Base-by-base conservation (phyloP, 2,113 vertebrate genomes). In the Menidia beryllina region DNA sequence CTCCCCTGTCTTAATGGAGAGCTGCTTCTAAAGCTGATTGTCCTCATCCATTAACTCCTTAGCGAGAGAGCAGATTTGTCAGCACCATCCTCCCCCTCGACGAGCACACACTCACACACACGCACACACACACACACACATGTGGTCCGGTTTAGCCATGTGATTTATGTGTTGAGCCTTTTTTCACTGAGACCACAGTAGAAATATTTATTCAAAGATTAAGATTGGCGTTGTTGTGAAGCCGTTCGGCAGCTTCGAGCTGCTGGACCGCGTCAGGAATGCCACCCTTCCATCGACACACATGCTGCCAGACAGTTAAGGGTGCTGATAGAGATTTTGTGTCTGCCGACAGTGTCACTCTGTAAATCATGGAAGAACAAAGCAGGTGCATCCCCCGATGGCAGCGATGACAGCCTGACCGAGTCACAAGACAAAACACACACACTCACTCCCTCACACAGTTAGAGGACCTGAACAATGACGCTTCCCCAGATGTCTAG, bases 401-500 rank as follows among this genome's bases (percentile, higher is more conserved):
- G 21, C 72, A 59, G 55, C 3, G 85, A 91, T 87, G 81, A 73
- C 77, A 69, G 65, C 43, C 68, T 73, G 72, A 82, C 79, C 77
- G 72, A 75, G 64, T 70, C 47, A 74, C 56, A 57, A 77, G 47
- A 75, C 68, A 26, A 64, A 51, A 67, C 25, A 57, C 50, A 63
- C 57, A 66, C 20, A 72, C 38, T 57, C 66, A 57, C 47, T 43
- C 65, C 50, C 52, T 56, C 41, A 69, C 54, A 64, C 52, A 65
- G 36, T 25, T 24, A 49, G 41, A 64, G 36, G 61, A 52, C 60
- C 24, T 48, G 62, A 81, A 87, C 88, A 85, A 80, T 86, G 84
- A 85, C 86, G 69, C 81, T 71, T 66, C 38, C 56, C 63, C 73
- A 84, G 76, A 77, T 84, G 88, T 86, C 85, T 86, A 89, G 89